Evolutionary conservation across 2,888 invertebrate species (phyloP), one percentile per base, ranked within the genome.

Genomic region (Ectemnius cavifrons): DNA sequence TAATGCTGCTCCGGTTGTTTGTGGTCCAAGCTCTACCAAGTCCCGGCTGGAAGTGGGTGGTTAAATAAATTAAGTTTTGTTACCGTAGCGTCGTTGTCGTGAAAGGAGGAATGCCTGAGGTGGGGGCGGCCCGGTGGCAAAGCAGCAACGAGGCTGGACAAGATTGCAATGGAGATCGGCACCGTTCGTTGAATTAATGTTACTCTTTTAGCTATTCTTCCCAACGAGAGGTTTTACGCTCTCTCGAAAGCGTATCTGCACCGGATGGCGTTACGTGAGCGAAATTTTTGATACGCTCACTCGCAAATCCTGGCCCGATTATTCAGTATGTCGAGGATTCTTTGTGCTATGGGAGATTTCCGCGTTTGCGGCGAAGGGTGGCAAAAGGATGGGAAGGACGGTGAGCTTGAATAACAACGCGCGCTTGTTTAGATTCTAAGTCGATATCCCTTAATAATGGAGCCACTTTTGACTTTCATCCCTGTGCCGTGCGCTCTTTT

Each of bases 191-290:
- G 70, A 80, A 82, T 80, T 82, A 82, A 70, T 71, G 11, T 77
- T 71, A 71, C 79, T 76, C 63, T 75, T 62, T 52, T 62, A 61
- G 60, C n/a, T 56, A 67, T 64, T 46, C 45, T 37, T 52, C 13
- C 8, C 23, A 23, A 59, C 47, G 37, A 57, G 65, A 78, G 78
- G 75, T 80, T 80, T 83, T 83, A 76, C 72, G 69, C 73, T 69
- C 67, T 71, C 58, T 60, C 70, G 70, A 65, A 67, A 77, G 63
- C 72, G 68, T 69, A 76, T 73, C 70, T 66, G 58, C 56, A 69
- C 67, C 23, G 73, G 73, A 71, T 72, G 72, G 68, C 70, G 65
- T 73, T 83, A 80, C 84, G 83, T 83, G 84, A 83, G 78, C 65
- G 66, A 78, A 81, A 83, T 82, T 78, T 78, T 59, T 71, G 74